Evolutionary conservation across 2,797 vertebrate genomes (phyloP).

Genomic region (Argentina silus): DNA sequence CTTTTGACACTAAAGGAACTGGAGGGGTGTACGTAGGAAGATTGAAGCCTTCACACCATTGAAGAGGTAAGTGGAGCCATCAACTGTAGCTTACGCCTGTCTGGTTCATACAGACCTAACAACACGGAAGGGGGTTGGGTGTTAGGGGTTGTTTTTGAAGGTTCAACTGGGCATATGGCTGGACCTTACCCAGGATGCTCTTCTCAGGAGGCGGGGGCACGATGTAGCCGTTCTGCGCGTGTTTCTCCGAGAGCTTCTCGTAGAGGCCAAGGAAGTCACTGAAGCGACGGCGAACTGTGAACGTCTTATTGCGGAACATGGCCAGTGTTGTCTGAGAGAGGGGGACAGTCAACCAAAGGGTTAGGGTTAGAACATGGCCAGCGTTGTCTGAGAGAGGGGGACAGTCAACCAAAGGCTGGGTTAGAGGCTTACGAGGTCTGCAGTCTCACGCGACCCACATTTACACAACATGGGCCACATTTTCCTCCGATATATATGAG

Average conservation of each 20-base stretch:
- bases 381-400: constrained; percentile 80
- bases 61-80: too few species aligned
- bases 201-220: constrained; percentile 97
- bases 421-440: constrained; percentile 59
- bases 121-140: too few species aligned
- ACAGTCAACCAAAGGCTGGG: neutral
- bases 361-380: constrained; percentile 83
- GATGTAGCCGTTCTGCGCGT: constrained; percentile 90
- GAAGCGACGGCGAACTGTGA: constrained; percentile 93
- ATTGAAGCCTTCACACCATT: too few species aligned
- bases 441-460: too few species aligned
- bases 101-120: too few species aligned
- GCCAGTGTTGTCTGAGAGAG: constrained; percentile 85
- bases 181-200: constrained; percentile 88
- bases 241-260: constrained; percentile 94
- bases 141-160: too few species aligned
- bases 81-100: too few species aligned
- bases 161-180: neutral
- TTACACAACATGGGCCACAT: too few species aligned
- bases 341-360: neutral
- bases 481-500: too few species aligned
- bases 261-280: constrained; percentile 98
- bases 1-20: too few species aligned
- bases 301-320: constrained; percentile 91
- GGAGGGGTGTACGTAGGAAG: too few species aligned